Evolutionary conservation across 1,140 invertebrate species (phyloP), one percentile per base, ranked within the genome.

Genomic region (Papilio machaon): DNA sequence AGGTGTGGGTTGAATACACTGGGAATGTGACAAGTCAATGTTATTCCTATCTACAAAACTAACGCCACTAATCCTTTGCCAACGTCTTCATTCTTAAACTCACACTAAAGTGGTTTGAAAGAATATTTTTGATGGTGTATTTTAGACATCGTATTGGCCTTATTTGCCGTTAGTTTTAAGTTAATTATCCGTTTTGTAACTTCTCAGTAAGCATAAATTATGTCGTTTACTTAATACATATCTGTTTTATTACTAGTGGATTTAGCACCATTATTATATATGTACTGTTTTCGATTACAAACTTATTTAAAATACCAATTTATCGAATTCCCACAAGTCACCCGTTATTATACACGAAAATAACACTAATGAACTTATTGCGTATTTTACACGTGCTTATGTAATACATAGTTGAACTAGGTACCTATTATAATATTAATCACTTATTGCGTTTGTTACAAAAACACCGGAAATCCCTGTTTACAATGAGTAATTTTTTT

Each of bases 11-110:
- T 82, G 67, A 80, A 70, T 73, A 81, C 73, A 77, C 77, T 60
- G 83, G 82, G 86, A 84, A 84, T 86, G 82, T 81, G 67, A 79
- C 85, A 47, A 83, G 79, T 82, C 82, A 75, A 78, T 58, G 74
- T 84, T 82, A 82, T 73, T 75, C 83, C 79, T 81, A 76, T 84
- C 81, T 83, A 75, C 23, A 74, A 74, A 47, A 74, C 43, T n/a
- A 74, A 43, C n/a, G n/a, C 1, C 2, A 43, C 38, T 43, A 43
- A 43, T 60, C 58, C 58, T 23, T 60, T 23, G 73, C 43, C 15
- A 17, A 43, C 70, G 38, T 43, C 17, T 30, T 38, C 70, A 73
- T 74, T 74, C 9, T 46, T 74, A 35, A 43, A 46, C 30, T 35
- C 10, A 15, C 3, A 4, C 23, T 67, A 67, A 17, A 58, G 5